Evolutionary conservation across 2,888 invertebrate genomes (phyloP), one percentile per base, ranked within the genome.

Genomic region (Netelia virgata): DNA sequence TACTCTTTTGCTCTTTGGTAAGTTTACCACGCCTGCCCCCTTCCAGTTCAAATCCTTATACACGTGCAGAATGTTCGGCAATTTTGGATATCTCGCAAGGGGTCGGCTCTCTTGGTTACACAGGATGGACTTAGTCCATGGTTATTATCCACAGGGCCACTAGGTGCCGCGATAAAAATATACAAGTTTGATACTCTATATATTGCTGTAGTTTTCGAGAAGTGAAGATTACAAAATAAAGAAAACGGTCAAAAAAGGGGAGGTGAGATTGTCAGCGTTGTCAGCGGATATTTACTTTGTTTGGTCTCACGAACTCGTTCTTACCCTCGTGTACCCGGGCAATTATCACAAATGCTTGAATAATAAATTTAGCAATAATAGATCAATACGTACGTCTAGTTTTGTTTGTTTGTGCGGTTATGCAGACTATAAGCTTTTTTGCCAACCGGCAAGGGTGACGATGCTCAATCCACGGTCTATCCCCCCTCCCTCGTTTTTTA

Each of bases 141-240:
- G 41, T 36, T 55, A 47, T 66, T 64, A 11, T 18, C 50, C n/a
- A 18, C 53, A 14, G 18, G 41, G 23, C 50, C 41, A 41, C 8
- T 36, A 3, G 53, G 41, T 70, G 9, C 11, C 3, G 10, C n/a
- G 41, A 41, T 64, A 75, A 55, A 75, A 75, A 75, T 11, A 64
- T 11, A 53, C 36, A 1, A 75, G 6, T 53, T 41, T 11, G 64
- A 53, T 41, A 53, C 50, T 28, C n/a, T 9, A 43, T 43, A 43
- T 63, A 63, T 74, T 63, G 23, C 50, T 50, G 14, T 68, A 68
- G 20, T 47, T n/a, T 50, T 18, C 20, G 14, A 6, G 50, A 20
- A 0, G 20, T 47, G 18, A 8, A 14, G 47, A 41, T 47, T 10
- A 47, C 10, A 47, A 43, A 66, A 68, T 20, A 50, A 68, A 68